These are phyloP conservation scores for Zosterops pallidus DNA, from an alignment of 2,113 vertebrate genomes.

Conservation along the genomic window DNA sequence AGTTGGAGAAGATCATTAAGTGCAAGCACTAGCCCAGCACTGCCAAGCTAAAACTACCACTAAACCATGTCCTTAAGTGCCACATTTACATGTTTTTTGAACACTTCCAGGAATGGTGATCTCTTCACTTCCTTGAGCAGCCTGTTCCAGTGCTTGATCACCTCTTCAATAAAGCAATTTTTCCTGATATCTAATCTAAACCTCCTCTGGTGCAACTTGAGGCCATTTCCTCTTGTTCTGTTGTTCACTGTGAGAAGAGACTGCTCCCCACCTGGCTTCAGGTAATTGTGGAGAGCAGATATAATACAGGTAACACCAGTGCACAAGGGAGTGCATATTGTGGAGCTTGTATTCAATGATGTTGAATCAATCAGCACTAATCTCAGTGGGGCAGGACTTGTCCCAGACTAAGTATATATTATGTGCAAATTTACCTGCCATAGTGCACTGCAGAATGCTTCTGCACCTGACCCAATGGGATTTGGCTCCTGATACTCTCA, in stretches of 20 bases:
- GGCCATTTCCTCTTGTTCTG: not conserved
- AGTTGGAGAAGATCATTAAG: not conserved
- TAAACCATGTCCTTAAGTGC: not conserved
- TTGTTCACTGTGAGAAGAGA: not conserved
- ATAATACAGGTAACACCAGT: not conserved
- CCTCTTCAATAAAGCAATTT: not conserved
- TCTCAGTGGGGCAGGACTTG: not conserved
- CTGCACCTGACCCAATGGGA: not conserved
- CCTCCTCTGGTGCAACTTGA: not conserved
- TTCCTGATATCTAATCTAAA: not conserved
- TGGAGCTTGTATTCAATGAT: accelerated
- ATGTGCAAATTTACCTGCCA: not conserved
- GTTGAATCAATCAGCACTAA: not conserved
- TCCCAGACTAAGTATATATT: not conserved
- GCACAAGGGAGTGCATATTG: not conserved
- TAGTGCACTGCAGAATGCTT: not conserved
- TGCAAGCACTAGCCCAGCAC: not conserved
- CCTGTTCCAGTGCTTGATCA: not conserved
- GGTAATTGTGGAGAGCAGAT: not conserved
- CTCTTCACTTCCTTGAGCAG: not conserved
- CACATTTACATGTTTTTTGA: not conserved
- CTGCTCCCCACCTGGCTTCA: not conserved
- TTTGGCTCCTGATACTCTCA: not conserved
- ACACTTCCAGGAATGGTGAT: not conserved
- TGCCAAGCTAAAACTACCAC: not conserved